Percentiles rank a stretch among this genome's conserved stretches.
phyloP scores from a whole-genome alignment of 2,888 invertebrate genomes.

The Leptinotarsa rubiginosa region DNA sequence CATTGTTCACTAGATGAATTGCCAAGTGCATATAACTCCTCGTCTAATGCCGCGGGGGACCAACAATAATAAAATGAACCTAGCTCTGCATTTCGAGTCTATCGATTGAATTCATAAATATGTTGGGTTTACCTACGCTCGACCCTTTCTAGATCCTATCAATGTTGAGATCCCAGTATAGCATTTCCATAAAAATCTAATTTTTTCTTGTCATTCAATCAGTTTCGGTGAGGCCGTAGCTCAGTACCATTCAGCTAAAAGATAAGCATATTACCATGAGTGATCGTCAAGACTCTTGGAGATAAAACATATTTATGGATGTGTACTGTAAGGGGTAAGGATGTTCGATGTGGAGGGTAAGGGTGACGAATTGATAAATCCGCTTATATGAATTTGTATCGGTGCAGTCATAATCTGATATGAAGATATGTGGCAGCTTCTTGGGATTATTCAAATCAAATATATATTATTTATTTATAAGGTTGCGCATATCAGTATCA shows the following conservation, averaged over 20 bases:
- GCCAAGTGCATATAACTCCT: background rate
- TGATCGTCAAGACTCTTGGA: conserved; percentile 8
- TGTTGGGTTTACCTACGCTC: conserved; percentile 29
- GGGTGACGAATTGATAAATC: conserved; percentile 5
- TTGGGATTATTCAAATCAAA: no score
- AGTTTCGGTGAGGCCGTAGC: conserved; percentile 5
- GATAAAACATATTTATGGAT: conserved; percentile 19
- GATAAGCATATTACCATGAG: conserved; percentile 24
- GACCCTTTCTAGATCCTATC: conserved; percentile 31
- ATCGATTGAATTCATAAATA: conserved; percentile 22
- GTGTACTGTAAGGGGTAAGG: conserved; percentile 7
- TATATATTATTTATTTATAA: background rate
- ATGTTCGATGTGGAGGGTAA: conserved; percentile 1
- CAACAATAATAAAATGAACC: conserved; percentile 10
- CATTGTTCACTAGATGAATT: background rate
- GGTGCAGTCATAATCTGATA: background rate
- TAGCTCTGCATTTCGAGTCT: conserved; percentile 16
- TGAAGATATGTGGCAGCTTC: no score
- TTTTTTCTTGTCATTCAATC: conserved; percentile 33
- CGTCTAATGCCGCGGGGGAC: background rate
- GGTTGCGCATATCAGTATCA: no score
- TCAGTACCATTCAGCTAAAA: conserved; percentile 13
- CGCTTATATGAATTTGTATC: background rate
- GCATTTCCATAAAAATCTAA: conserved; percentile 39
- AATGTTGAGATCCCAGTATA: conserved; percentile 29